phyloP scores from a whole-genome alignment of 2,888 invertebrate genomes.

The Stomorhina lunata region DNA sequence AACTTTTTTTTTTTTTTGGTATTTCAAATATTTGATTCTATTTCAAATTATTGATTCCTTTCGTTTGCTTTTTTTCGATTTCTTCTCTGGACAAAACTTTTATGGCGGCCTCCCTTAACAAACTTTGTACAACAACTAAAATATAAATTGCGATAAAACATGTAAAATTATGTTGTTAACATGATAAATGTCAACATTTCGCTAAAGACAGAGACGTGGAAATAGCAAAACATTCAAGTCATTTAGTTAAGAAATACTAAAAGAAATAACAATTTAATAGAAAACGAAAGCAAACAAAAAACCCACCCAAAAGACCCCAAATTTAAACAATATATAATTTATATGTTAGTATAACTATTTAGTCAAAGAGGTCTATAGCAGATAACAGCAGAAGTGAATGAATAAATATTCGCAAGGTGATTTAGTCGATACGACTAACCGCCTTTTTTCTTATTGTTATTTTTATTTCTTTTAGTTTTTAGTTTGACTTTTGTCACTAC shows the following conservation, averaged over 20 bases:
- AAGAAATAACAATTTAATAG: slow-evolving; percentile 28
- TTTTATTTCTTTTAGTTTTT: slow-evolving; percentile 12
- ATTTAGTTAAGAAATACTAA: background rate
- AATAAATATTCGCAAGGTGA: slow-evolving; percentile 36
- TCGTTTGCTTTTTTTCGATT: background rate
- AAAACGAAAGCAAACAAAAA: too few species aligned
- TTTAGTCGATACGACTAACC: too few species aligned
- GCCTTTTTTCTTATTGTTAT: slow-evolving; percentile 15
- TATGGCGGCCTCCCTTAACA: slow-evolving; percentile 61
- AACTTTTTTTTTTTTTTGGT: background rate
- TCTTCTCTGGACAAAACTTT: background rate
- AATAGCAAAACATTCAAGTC: background rate
- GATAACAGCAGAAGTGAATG: too few species aligned
- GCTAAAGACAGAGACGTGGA: too few species aligned
- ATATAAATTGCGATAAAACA: background rate
- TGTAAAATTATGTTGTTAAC: slow-evolving; percentile 38
- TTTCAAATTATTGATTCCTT: slow-evolving; percentile 24
- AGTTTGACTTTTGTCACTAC: slow-evolving; percentile 40
- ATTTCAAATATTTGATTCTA: slow-evolving; percentile 52
- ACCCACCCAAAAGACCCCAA: slow-evolving; percentile 37
- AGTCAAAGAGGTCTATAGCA: too few species aligned
- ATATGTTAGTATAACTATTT: too few species aligned
- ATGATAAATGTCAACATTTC: slow-evolving; percentile 16
- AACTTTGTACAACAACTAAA: slow-evolving; percentile 61
- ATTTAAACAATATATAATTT: background rate